These are phyloP conservation scores for Cydia fagiglandana DNA, from an alignment of 1,140 invertebrate species.

Conservation along the genomic window DNA sequence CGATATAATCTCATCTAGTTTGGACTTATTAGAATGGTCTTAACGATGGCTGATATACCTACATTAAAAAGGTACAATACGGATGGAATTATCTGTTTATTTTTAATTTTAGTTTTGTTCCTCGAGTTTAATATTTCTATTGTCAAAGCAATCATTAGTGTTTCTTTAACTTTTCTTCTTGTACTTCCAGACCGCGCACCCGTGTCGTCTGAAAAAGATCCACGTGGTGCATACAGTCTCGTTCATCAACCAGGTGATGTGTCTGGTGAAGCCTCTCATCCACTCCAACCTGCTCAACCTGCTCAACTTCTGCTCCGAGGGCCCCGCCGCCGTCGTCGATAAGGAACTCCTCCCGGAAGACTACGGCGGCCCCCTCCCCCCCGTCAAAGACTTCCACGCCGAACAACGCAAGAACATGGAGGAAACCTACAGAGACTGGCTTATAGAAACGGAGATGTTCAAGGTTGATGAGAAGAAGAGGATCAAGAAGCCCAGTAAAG, in stretches of 20 bases:
- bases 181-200: conserved; percentile 80
- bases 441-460: conserved; percentile 74
- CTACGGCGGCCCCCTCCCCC: conserved; percentile 71
- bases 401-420: conserved; percentile 76
- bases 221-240: conserved; percentile 81
- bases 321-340: conserved; percentile 71
- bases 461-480: conserved; percentile 77
- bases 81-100: too few species aligned
- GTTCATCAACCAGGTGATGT: conserved; percentile 82
- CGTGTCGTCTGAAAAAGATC: conserved; percentile 80
- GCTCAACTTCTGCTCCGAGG: conserved; percentile 78
- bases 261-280: conserved; percentile 80
- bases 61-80: too few species aligned
- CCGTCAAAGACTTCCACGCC: conserved; percentile 72
- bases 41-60: too few species aligned
- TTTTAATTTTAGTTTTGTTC: too few species aligned
- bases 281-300: conserved; percentile 80
- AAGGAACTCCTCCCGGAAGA: conserved; percentile 74
- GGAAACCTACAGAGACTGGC: conserved; percentile 73
- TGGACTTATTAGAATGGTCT: too few species aligned
- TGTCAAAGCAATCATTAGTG: too few species aligned
- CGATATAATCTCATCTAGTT: too few species aligned
- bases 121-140: too few species aligned
- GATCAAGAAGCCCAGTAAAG: conserved; percentile 74
- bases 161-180: conserved; percentile 16